Evolutionary conservation across 2,797 vertebrate species (phyloP).

Genomic region (Chiloscyllium punctatum): DNA sequence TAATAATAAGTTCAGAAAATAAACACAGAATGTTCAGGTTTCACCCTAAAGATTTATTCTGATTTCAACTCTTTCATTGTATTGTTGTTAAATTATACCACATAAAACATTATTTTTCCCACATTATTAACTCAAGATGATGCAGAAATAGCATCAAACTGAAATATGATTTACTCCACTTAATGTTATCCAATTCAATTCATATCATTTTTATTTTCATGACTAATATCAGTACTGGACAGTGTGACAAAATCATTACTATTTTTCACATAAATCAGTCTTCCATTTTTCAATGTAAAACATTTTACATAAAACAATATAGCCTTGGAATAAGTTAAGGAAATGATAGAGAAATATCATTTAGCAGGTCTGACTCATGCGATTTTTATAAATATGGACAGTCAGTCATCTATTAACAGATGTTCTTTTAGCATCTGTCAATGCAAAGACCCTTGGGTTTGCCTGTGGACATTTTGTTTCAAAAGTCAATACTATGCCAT

Average conservation of each 20-base stretch:
- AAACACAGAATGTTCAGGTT: neutral
- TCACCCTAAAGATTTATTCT: neutral
- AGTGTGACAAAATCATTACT: no score
- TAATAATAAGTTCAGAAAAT: neutral
- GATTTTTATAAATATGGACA: slow-evolving; percentile 31
- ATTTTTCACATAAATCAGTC: neutral
- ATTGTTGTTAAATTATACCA: neutral
- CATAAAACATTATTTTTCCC: neutral
- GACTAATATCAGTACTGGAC: neutral
- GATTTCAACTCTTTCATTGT: neutral
- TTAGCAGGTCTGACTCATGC: neutral
- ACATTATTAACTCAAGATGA: neutral
- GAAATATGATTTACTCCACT: neutral
- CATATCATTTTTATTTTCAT: neutral
- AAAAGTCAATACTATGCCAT: slow-evolving; percentile 47
- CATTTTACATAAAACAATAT: neutral
- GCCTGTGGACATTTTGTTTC: slow-evolving; percentile 46
- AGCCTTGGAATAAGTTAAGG: neutral
- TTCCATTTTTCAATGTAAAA: neutral
- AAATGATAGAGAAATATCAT: neutral
- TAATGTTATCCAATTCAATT: neutral
- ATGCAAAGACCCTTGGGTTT: slow-evolving; percentile 41
- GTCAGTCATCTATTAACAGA: slow-evolving; percentile 46
- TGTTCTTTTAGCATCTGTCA: slow-evolving; percentile 44
- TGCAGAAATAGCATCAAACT: neutral